Evolutionary conservation across 1,140 invertebrate species (phyloP), one percentile per base, ranked within the genome.

Genomic region (Pseudomyrmex concolor): DNA sequence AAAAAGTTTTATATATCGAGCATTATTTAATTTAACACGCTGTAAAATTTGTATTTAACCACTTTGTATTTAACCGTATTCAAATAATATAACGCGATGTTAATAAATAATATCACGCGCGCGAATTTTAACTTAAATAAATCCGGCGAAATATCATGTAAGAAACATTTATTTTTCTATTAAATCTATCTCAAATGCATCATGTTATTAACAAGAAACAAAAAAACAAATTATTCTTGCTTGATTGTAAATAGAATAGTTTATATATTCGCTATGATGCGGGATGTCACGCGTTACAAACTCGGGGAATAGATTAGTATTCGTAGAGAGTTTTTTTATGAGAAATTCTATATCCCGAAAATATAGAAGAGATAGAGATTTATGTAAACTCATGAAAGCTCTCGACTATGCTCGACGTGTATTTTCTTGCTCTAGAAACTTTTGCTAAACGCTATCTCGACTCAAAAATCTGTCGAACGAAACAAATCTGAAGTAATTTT

Each of bases 391-490:
- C 54, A 68, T n/a, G 54, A 70, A 59, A 80, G 25, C 19, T 70
- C 76, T 50, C 51, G 43, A 34, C 51, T 51, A 22, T 19, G 19
- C 48, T 57, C 12, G 67, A 19, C 48, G 25, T 17, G 66, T 34
- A 25, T 25, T 71, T 59, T 50, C 76, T 71, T 80, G 43, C 54
- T 71, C 10, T 48, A 59, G 45, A 59, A 71, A 80, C 54, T 80
- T 80, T 70, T 48, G 54, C 76, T 54, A 80, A 71, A 71, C 54
- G 66, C 55, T 80, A 71, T 80, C 55, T 80, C 76, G 43, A 54
- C 76, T 80, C 70, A 80, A 80, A 80, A 80, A 80, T 80, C 54
- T 71, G 76, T 80, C 66, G 66, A 71, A 80, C 71, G 76, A 80
- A 80, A 80, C 66, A 54, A 70, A 71, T 54, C 76, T 48, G 66